Conservation (phyloP, 2,113 vertebrate genomes). For the Anolis sagrei region DNA sequence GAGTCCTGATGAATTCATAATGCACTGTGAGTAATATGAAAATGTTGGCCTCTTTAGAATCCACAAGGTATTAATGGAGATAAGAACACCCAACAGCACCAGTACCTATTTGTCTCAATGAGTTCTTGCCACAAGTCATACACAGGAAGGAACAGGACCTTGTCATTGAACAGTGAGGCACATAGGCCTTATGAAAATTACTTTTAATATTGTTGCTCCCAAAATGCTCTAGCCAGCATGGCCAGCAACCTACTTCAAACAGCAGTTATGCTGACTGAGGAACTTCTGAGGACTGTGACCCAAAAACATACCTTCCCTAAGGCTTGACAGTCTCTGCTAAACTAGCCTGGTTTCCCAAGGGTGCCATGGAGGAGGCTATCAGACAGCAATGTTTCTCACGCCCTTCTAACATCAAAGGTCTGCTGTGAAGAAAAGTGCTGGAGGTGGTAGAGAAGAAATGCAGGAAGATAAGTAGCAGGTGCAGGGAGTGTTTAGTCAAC, state of each 20-base stretch:
- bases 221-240: no score
- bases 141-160: background rate
- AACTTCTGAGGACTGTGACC: no score
- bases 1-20: slow-evolving; percentile 17
- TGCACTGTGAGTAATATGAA: slow-evolving; percentile 7
- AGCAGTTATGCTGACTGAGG: no score
- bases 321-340: background rate
- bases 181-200: no score
- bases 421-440: background rate
- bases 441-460: background rate
- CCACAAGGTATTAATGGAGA: background rate
- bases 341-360: background rate
- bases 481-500: background rate
- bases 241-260: no score
- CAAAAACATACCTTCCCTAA: background rate
- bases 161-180: background rate
- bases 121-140: background rate
- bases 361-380: background rate
- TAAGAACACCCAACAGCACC: background rate
- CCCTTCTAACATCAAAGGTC: background rate
- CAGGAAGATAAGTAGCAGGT: background rate
- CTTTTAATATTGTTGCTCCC: no score
- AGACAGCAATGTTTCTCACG: background rate
- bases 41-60: slow-evolving; percentile 17
- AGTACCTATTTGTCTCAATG: background rate